Evolutionary conservation across 2,888 invertebrate genomes (phyloP).

Genomic region (Standfussiana lucernea): DNA sequence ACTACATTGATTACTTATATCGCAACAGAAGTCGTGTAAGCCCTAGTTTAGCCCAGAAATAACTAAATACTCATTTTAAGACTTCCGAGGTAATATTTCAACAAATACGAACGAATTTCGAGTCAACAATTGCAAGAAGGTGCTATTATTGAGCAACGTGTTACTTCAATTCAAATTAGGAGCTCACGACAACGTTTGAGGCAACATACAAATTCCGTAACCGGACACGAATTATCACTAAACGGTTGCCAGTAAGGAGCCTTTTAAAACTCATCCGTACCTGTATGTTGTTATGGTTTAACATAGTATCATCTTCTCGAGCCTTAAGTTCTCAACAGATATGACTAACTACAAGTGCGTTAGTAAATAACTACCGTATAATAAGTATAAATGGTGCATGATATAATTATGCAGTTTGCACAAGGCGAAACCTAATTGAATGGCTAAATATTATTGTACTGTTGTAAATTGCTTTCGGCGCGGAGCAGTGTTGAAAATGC

Average conservation of each 20-base stretch:
- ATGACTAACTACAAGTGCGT: neutral
- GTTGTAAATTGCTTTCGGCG: neutral
- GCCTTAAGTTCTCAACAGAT: neutral
- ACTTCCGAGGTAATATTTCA: slow-evolving; percentile 14
- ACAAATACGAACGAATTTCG: slow-evolving; percentile 11
- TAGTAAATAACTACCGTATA: neutral
- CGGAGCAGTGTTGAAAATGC: neutral
- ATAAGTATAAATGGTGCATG: neutral
- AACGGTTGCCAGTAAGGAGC: slow-evolving; percentile 22
- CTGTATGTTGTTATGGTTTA: slow-evolving; percentile 15
- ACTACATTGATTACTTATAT: neutral
- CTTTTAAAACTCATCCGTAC: slow-evolving; percentile 41
- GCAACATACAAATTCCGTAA: slow-evolving; percentile 71
- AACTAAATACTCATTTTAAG: slow-evolving; percentile 14
- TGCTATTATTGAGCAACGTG: slow-evolving; percentile 66
- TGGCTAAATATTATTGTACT: neutral
- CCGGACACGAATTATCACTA: slow-evolving; percentile 68
- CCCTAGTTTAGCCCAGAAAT: neutral
- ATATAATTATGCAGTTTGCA: slow-evolving; percentile 7
- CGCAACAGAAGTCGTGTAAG: neutral
- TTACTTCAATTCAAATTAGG: slow-evolving; percentile 74
- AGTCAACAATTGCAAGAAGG: slow-evolving; percentile 38
- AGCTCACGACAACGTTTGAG: slow-evolving; percentile 72
- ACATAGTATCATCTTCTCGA: neutral
- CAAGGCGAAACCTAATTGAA: neutral